Evolutionary conservation across 2,797 vertebrate species (phyloP).

Genomic region (Hipposideros larvatus): DNA sequence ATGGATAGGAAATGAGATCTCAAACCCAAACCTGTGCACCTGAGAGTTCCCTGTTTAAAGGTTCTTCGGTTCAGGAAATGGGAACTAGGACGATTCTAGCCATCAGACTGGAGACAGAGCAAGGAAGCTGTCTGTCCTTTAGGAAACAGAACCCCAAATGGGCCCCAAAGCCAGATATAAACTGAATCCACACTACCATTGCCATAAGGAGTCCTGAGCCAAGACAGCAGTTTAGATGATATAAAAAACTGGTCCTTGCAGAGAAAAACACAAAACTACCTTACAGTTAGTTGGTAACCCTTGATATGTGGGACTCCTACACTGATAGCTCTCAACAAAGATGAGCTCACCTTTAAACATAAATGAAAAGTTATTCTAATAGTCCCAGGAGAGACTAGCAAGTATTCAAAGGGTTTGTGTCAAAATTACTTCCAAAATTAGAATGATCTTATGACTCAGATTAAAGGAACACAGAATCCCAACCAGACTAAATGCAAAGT

Average conservation of each 20-base stretch:
- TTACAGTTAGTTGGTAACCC: neutral
- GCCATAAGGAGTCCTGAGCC: neutral
- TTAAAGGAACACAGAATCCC: neutral
- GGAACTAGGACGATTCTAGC: neutral
- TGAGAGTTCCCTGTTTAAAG: neutral
- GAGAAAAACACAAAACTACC: neutral
- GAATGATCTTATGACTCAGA: neutral
- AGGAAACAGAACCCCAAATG: neutral
- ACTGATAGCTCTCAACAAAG: neutral
- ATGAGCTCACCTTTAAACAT: neutral
- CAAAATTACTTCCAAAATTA: neutral
- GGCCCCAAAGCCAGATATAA: neutral
- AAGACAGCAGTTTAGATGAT: conserved; percentile 2
- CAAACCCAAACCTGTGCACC: neutral
- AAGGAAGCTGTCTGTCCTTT: neutral
- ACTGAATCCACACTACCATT: neutral
- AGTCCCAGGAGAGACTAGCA: neutral
- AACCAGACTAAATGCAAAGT: neutral
- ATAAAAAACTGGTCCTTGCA: neutral
- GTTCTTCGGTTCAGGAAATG: neutral
- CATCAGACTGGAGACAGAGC: neutral
- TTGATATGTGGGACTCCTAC: neutral
- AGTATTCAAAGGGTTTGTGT: neutral
- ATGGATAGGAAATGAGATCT: neutral
- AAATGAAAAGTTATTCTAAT: neutral